Base-by-base conservation (phyloP, 1,140 invertebrate species). In the Probaryconus sp. region DNA sequence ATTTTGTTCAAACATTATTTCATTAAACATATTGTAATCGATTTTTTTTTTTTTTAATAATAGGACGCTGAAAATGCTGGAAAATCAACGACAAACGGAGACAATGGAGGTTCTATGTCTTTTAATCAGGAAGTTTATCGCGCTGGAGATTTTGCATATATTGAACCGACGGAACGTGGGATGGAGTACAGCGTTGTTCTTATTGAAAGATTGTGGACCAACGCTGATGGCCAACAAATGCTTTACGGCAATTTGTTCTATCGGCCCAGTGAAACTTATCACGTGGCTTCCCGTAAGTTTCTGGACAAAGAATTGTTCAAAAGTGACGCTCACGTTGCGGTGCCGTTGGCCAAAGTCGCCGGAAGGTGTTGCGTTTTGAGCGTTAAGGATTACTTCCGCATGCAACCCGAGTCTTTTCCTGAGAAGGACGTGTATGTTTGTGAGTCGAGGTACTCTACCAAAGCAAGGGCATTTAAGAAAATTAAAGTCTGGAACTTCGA, bases 341-440 rank as follows among this genome's bases (percentile, higher is more conserved):
- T 96, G 10, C 93, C 95, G 0, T 88, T 99, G 71, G 93, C 93
- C 64, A 94, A 97, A 82, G 93, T 99, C 13, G 89, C 93, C n/a
- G 97, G 97, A 2, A 92, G 94, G 69, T 99, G 97, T 84, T 96
- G 93, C 83, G 96, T 99, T 9, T 92, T 99, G 90, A 95, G 93
- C 82, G 94, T 98, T 1, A 97, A 96, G 79, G 97, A 99, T 81
- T 99, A 98, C 86, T 96, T 98, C 80, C 94, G 96, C 78, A 92
- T 92, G 81, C 91, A 91, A 70, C 96, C 97, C 0, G 94, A 96
- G 88, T 93, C 91, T 9, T 95, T 97, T 82, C 89, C 92, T 1
- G 96, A 98, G 58, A 97, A 97, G 82, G 97, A 99, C 87, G 94
- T 99, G 0, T 99, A 95, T 82, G 97, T 99, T 0, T 99, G 98